Base-by-base conservation (phyloP, 2,113 vertebrate genomes). In the Chloebia gouldiae region DNA sequence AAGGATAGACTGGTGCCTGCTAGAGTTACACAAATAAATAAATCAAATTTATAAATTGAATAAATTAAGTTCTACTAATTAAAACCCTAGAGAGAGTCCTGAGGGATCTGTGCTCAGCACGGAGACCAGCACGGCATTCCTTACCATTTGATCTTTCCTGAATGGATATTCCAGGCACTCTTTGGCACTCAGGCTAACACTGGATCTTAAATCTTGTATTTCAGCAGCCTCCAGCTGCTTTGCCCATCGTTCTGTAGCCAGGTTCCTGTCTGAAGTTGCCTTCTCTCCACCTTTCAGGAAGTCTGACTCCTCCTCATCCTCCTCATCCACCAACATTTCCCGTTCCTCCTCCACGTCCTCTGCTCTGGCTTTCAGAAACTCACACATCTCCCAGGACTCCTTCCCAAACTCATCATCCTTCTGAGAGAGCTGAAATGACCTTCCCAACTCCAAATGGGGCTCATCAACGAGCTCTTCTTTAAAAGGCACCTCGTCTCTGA, bases 251-350 rank as follows among this genome's bases (percentile, higher is more conserved):
- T 94, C 63, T 39, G 77, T 56, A 30, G 54, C 20, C 1, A 93
- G 57, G 25, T 60, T 95, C 60, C 77, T 65, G 47, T 30, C 31
- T 33, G 83, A 47, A 27, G 68, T 0, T 30, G 56, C 31, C 39
- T 97, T 79, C 50, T 93, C 90, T 31, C 79, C 47, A 65, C 76
- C 94, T 39, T 81, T 89, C 27, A 97, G 68, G 11, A 60, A 76
- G 18, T 64, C 64, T 30, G 93, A 90, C 28, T 98, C 97, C 21
- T 97, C 95, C 15, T 97, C 97, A 24, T 97, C 95, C 25, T 98
- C 98, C 19, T 99, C 98, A 86, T 99, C 99, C 45, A 99, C 98
- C 47, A 98, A 31, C 98, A 99, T 98, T 56, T 99, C 98, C 77
- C 92, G 92, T 27, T 98, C 98, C 97, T 97, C 96, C 35, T 39